Base-by-base conservation (phyloP, 2,113 vertebrate species). In the Chloroceryle aenea region DNA sequence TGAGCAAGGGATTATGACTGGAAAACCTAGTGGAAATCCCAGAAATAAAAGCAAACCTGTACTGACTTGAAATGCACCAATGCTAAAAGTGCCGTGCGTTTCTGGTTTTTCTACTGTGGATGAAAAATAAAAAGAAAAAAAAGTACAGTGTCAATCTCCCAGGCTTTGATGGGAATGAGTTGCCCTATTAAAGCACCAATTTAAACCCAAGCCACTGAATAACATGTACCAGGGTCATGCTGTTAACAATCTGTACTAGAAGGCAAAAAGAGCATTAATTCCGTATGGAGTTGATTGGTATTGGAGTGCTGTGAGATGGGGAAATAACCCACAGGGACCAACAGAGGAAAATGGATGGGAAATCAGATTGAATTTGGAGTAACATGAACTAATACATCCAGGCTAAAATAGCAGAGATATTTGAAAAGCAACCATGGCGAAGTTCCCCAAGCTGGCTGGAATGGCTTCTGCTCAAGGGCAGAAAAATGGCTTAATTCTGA, bases 41-140 rank as follows among this genome's bases (percentile, higher is more conserved):
- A 95, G 88, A 93, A 98, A 91, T 20, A 78, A 94, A 95, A 95
- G 50, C 19, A 68, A 89, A 82, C 36, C 56, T 89, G 26, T 47
- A 59, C 50, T 58, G 76, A 83, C 55, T 82, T 72, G 79, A 93
- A 94, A 91, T 64, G 50, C 20, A 89, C 58, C 81, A 92, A 52
- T 75, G 83, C 27, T 58, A 80, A 76, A 89, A 10, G 61, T 62
- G 34, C 59, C 0, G 6, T 8, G 38, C 87, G 63, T 86, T 94
- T 92, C 78, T 62, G 34, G 52, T 34, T 92, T 86, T 90, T 89
- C 34, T 94, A 34, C 62, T 96, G 84, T 74, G 58, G 48, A 78
- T 83, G 72, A 10, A 62, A 86, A 73, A n/a, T n/a, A 27, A 4
- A 25, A 69, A 48, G 76, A 95, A 93, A 42, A 34, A 36, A 10